These are phyloP conservation scores for Acrocephalus kingi DNA, from an alignment of 2,113 vertebrate genomes.

Conservation along the genomic window DNA sequence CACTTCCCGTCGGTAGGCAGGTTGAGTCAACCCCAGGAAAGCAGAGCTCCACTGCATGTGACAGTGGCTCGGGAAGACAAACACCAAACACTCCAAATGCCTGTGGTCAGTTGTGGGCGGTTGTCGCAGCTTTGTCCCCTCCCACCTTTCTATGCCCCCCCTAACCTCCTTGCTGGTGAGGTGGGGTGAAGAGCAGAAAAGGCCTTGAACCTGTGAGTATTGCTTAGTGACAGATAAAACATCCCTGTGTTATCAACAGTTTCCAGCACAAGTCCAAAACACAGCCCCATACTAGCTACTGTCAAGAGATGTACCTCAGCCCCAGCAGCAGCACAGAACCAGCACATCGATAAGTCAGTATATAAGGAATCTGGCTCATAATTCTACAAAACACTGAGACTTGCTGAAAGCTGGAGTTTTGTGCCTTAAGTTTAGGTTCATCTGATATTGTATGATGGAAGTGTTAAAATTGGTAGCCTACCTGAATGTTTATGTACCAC, in stretches of 20 bases:
- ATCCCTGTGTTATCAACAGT: not conserved
- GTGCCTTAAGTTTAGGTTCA: not conserved
- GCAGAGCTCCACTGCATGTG: not conserved
- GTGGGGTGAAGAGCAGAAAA: not conserved
- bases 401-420: not conserved
- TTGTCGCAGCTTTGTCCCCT: not conserved
- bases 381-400: not conserved
- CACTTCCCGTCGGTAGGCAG: not conserved
- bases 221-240: not conserved
- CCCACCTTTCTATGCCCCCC: not conserved
- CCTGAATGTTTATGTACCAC: not conserved
- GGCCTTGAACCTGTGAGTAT: not conserved
- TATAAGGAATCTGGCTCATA: not conserved
- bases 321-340: not conserved
- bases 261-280: not conserved
- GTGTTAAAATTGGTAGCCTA: not conserved
- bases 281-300: not conserved
- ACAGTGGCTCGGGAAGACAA: not conserved
- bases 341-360: not conserved
- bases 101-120: not conserved
- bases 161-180: not conserved
- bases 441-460: not conserved
- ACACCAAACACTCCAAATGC: accelerated
- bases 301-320: not conserved
- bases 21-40: not conserved